Evolutionary conservation across 2,797 vertebrate genomes (phyloP), one percentile per base, ranked within the genome.

Genomic region (Emys orbicularis): DNA sequence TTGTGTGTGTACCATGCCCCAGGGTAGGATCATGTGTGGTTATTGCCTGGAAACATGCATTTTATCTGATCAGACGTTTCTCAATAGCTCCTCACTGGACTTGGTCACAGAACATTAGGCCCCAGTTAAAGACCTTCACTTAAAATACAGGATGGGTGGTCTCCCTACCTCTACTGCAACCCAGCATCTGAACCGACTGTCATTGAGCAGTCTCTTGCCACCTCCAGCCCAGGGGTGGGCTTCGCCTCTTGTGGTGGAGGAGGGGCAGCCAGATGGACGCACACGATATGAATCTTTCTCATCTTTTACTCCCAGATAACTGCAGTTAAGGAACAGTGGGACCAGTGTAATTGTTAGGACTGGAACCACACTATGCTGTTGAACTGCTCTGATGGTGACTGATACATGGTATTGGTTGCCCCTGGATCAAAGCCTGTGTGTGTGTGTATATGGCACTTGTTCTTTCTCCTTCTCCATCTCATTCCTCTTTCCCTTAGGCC

Each of bases 401-500:
- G 16, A 23, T 52, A 54, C 29, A 9, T 37, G 21, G 29, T 41
- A 47, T 16, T 41, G 31, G 21, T 59, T 49, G 12, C n/a, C n/a
- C 74, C 68, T 54, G 72, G 77, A 47, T 81, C 27, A 44, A 88
- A 88, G 8, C 44, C 52, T 52, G 19, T 19, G 12, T 77, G 74
- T 77, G 74, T 44, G 7, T 5, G 1, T 2, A 8, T 83, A 16
- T 16, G 12, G 15, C 13, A 50, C 50, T 47, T 37, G 12, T 68
- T 41, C 23, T 44, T 81, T 8, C 3, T 86, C 8, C 11, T 74
- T 25, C 92, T 92, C 59, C 44, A 57, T 85, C 93, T 93, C 82
- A 90, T 88, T 90, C n/a, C 31, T 76, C 2, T 0, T 83, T 93
- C 47, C 11, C 77, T 34, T 96, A 99, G 99, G 99, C 99, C 91